Evolutionary conservation across 1,140 invertebrate genomes (phyloP).

Genomic region (Bactericera cockerelli): DNA sequence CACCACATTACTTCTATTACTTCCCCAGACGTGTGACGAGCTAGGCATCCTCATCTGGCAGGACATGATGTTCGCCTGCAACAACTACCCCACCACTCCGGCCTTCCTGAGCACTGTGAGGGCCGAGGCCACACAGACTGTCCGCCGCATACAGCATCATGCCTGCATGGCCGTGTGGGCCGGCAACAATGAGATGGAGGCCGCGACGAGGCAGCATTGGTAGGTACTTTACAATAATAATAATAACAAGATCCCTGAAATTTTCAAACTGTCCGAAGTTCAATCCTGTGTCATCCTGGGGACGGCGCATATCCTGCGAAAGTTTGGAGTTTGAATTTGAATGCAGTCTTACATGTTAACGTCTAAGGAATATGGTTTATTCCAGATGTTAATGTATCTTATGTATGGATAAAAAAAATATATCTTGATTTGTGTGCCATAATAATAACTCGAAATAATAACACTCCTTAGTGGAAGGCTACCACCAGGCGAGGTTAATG

Average conservation of each 20-base stretch:
- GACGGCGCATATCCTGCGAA: no score
- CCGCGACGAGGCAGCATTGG: constrained; percentile 70
- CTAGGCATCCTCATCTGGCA: constrained; percentile 77
- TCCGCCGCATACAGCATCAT: constrained; percentile 71
- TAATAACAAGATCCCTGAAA: neutral
- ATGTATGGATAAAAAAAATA: no score
- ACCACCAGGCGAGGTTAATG: no score
- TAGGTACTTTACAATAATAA: constrained; percentile 21
- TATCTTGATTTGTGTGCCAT: no score
- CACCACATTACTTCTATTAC: neutral
- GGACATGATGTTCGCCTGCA: constrained; percentile 95
- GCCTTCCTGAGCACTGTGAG: constrained; percentile 58
- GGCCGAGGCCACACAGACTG: constrained; percentile 68
- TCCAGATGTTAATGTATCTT: no score
- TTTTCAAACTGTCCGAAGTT: no score
- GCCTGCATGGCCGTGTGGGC: constrained; percentile 78
- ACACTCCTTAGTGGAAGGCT: no score
- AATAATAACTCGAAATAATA: no score
- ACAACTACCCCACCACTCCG: constrained; percentile 71
- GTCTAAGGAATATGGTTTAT: no score
- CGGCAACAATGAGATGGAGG: constrained; percentile 97
- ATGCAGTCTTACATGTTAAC: no score
- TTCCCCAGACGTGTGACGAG: constrained; percentile 45
- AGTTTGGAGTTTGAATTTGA: no score
- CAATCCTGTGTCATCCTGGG: no score